phyloP scores from a whole-genome alignment of 2,113 vertebrate genomes.

The Canis aureus region DNA sequence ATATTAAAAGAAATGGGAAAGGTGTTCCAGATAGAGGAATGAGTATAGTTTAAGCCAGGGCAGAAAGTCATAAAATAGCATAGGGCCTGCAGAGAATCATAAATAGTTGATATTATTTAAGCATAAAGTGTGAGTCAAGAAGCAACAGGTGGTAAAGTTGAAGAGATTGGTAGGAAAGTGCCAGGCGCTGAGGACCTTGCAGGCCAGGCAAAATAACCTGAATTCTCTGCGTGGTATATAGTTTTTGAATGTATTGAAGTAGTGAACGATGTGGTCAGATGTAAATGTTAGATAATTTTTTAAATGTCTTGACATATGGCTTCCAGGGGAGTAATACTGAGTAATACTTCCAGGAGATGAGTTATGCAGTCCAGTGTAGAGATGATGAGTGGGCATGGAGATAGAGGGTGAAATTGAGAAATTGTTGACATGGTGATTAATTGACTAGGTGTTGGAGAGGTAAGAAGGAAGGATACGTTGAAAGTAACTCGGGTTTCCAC shows the following conservation, averaged over 20 bases:
- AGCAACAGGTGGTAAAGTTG: not conserved
- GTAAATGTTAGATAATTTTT: slow-evolving; percentile 1
- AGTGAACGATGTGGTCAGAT: not conserved
- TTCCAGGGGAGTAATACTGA: not conserved
- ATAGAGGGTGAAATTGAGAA: not conserved
- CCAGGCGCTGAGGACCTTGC: not conserved
- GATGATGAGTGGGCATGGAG: not conserved
- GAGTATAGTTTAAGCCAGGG: not conserved
- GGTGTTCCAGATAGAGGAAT: not conserved
- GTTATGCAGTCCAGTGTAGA: not conserved
- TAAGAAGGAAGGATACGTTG: not conserved
- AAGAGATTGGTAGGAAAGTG: not conserved
- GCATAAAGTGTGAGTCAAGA: not conserved
- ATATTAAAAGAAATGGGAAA: not conserved
- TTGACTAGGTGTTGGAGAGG: not conserved
- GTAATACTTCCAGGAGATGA: not conserved
- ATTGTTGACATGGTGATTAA: not conserved
- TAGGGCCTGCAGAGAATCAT: not conserved
- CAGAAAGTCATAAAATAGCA: not conserved
- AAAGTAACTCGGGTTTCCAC: not conserved
- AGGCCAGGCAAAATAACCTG: not conserved
- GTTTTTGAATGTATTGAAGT: not conserved
- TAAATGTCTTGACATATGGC: not conserved
- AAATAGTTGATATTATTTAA: not conserved
- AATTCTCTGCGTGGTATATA: not conserved